Evolutionary conservation across 2,113 vertebrate genomes (phyloP).

Genomic region (Gadus chalcogrammus): DNA sequence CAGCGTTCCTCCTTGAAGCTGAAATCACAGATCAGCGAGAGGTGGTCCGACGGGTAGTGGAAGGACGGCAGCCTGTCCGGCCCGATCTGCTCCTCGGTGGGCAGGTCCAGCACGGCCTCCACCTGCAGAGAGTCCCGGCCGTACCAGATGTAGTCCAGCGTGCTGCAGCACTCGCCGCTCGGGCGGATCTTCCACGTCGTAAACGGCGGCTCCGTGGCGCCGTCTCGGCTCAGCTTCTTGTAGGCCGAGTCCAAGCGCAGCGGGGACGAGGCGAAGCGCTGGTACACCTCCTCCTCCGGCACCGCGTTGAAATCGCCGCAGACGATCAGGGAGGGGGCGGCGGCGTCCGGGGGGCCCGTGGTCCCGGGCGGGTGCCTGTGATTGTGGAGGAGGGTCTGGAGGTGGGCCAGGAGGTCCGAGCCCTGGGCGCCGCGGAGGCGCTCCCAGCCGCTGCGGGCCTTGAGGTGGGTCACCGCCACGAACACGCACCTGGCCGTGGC

Average conservation of each 20-base stretch:
- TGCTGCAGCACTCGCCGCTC: slow-evolving; percentile 87
- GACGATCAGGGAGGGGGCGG: slow-evolving; percentile 75
- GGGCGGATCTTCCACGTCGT: slow-evolving; percentile 96
- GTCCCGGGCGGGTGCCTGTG: slow-evolving; percentile 31
- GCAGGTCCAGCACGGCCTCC: slow-evolving; percentile 79
- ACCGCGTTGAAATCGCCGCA: slow-evolving; percentile 95
- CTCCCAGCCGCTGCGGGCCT: slow-evolving; percentile 92
- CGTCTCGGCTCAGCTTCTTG: slow-evolving; percentile 84
- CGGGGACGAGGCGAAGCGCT: slow-evolving; percentile 80
- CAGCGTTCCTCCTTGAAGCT: slow-evolving; percentile 81
- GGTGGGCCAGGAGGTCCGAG: slow-evolving; percentile 84
- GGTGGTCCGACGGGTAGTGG: slow-evolving; percentile 92
- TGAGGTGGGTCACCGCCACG: slow-evolving; percentile 89
- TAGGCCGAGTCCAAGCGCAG: slow-evolving; percentile 90
- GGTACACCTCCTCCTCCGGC: slow-evolving; percentile 90
- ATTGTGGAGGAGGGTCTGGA: slow-evolving; percentile 76
- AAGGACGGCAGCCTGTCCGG: slow-evolving; percentile 92
- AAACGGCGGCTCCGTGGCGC: slow-evolving; percentile 83
- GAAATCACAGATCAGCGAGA: slow-evolving; percentile 94
- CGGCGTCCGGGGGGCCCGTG: not conserved
- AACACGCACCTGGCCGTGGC: slow-evolving; percentile 73
- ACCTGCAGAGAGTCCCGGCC: slow-evolving; percentile 78
- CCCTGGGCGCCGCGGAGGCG: slow-evolving; percentile 89
- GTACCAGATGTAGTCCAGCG: slow-evolving; percentile 98
- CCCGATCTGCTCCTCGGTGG: slow-evolving; percentile 91